Evolutionary conservation across 2,113 vertebrate genomes (phyloP), one percentile per base, ranked within the genome.

Genomic region (Gobius niger): DNA sequence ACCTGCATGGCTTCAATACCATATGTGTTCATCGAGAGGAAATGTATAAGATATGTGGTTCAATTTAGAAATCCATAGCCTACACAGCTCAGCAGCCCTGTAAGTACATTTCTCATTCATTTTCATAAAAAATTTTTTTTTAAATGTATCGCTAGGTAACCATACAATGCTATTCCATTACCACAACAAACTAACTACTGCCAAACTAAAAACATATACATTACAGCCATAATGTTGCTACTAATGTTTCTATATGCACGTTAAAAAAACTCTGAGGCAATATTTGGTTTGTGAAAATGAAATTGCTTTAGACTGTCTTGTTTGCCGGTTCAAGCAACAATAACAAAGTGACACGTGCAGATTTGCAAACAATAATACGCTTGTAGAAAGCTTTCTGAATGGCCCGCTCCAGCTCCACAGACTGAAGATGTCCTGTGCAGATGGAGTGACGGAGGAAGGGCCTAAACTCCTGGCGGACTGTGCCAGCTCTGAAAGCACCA

Each of bases 391-490:
- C 52, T 80, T 67, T 68, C 68, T 78, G 65, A 81, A 73, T 71
- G 67, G 63, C 74, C 69, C 5, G 67, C 76, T 66, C 74, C 68
- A 50, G 79, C 6, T 7, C 61, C 57, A 16, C 50, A 52, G 63
- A 68, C 76, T 69, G 70, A 69, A 68, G 64, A 67, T 70, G 65
- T 76, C 85, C 54, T 74, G 75, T 81, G 53, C 81, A 85, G 79
- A 87, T 79, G 85, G 82, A 79, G 64, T 59, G 75, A 75, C 67
- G 59, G 1, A 10, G 42, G 75, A 70, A 44, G 74, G 82, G 78
- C 77, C 73, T 76, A 72, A 88, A 83, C 83, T 82, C 77, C 61
- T 70, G 77, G 42, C 85, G 53, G 75, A 83, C 49, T 61, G 80
- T 78, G 80, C 85, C 82, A 77, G 68, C n/a, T 56, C 85, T 75